Percentiles rank a stretch among this genome's conserved stretches.
phyloP scores from a whole-genome alignment of 2,797 vertebrate species.

The Amphiprion clarkii region DNA sequence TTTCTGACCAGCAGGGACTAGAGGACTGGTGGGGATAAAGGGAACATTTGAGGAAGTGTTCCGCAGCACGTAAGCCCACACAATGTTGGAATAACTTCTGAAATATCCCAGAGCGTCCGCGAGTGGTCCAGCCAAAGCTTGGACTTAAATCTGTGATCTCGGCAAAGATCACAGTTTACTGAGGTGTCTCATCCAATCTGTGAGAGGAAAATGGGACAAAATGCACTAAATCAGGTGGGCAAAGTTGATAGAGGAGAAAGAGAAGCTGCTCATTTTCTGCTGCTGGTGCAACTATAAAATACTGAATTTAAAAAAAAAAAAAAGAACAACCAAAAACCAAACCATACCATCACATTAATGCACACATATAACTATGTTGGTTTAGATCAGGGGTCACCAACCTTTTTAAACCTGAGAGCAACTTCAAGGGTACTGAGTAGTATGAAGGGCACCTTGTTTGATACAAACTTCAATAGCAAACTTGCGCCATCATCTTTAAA shows the following conservation, averaged over 20 bases:
- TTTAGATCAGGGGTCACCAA: no score
- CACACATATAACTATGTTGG: not conserved
- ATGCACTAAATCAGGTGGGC: conserved; percentile 20
- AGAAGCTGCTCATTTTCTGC: not conserved
- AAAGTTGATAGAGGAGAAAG: not conserved
- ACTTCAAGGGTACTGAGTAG: no score
- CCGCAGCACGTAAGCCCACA: conserved; percentile 22
- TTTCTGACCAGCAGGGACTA: conserved; percentile 20
- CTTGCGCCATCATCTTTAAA: no score
- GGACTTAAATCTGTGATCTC: conserved; percentile 46
- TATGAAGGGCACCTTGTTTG: no score
- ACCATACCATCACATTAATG: no score
- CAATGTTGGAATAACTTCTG: conserved; percentile 33
- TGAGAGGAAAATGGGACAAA: conserved; percentile 20
- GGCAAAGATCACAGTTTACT: conserved; percentile 40
- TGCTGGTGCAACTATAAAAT: not conserved
- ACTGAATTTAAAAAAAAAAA: not conserved
- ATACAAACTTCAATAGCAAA: no score
- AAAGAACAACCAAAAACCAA: not conserved
- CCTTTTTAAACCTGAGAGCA: no score
- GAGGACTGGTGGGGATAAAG: conserved; percentile 19
- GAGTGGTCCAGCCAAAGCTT: conserved; percentile 35
- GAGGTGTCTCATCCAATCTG: conserved; percentile 33
- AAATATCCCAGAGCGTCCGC: conserved; percentile 25
- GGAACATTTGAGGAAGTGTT: conserved; percentile 40